Base-by-base conservation (phyloP, 1,140 invertebrate genomes). In the Bombus impatiens region DNA sequence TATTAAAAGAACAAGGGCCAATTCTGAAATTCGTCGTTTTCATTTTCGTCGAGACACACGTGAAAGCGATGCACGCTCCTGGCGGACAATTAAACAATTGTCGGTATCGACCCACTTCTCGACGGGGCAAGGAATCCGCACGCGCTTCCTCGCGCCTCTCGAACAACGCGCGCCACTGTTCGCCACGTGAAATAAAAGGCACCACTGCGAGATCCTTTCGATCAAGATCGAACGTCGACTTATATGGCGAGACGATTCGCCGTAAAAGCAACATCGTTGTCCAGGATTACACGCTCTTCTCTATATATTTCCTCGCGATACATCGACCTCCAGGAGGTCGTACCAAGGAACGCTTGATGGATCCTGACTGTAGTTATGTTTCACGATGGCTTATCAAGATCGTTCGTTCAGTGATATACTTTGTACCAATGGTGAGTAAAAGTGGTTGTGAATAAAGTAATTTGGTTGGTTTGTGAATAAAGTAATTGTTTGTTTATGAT, bases 81-180 rank as follows among this genome's bases (percentile, higher is more conserved):
- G 42, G 57, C 32, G 89, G 89, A 93, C 90, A 93, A 93, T 93
- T 93, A 93, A 93, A 93, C 87, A 93, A 92, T 93, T 92, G 91
- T 93, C 91, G 81, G 84, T 62, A 37, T 40, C 80, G 93, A 91
- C 91, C 91, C 87, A 93, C 91, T 91, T 93, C 37, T 59, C 40
- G 6, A 28, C 10, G 78, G 71, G 78, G 28, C 44, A 84, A 74
- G 84, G 86, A 78, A 90, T 80, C 78, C 78, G 70, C 62, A 42
- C 82, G 80, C 85, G 72, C 86, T 67, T 62, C 83, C 83, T 75
- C 62, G 53, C 82, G 80, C 85, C 76, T 87, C 67, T 62, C 35
- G 84, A 86, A 87, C 89, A 88, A 76, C 75, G 80, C 81, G 81
- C 65, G 65, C 87, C 84, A 83, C 79, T 77, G 84, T 86, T 86